These are phyloP conservation scores for Platyscapa corneri DNA, from an alignment of 1,140 invertebrate species.

Conservation along the genomic window DNA sequence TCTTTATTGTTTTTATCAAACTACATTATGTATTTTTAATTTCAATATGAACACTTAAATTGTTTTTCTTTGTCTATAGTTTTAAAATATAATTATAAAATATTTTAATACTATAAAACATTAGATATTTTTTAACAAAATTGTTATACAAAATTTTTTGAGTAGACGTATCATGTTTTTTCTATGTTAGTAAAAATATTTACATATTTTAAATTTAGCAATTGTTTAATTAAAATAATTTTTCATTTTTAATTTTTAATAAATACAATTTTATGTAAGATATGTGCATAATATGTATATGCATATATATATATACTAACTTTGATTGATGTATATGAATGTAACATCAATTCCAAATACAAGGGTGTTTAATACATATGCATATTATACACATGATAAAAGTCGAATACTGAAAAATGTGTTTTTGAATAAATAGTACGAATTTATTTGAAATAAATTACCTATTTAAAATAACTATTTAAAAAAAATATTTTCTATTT, in stretches of 20 bases:
- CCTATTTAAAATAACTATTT: neutral
- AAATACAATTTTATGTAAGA: neutral
- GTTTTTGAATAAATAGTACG: neutral
- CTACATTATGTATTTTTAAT: conserved; percentile 1
- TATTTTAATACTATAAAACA: neutral
- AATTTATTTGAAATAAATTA: neutral
- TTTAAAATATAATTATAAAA: neutral
- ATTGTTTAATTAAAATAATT: neutral
- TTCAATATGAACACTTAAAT: neutral
- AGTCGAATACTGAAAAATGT: neutral
- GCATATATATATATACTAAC: neutral
- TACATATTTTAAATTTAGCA: neutral
- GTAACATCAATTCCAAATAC: neutral
- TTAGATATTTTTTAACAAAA: neutral
- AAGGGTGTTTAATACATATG: neutral
- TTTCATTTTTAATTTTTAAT: neutral
- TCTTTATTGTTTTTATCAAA: neutral
- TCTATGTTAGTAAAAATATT: conserved; percentile 14
- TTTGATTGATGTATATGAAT: neutral
- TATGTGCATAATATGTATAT: no score
- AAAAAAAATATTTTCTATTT: no score
- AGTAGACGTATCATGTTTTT: neutral
- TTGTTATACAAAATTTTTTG: neutral
- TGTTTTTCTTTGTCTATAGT: neutral
- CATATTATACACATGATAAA: neutral